Evolutionary conservation across 2,888 invertebrate genomes (phyloP).

Genomic region (Rugalucina vietnamica): DNA sequence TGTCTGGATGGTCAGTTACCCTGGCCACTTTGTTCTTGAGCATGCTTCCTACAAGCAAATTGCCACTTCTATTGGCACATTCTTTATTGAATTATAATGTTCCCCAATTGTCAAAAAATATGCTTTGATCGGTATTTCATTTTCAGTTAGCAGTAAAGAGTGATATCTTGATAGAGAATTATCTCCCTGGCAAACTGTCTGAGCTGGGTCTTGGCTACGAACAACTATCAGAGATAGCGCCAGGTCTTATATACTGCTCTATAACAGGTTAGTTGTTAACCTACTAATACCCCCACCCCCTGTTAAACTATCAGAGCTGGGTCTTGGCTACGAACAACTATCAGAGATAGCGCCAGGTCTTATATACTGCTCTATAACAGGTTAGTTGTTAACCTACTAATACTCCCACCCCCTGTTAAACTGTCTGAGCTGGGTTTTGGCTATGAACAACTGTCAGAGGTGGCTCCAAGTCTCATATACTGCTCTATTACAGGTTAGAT

Average conservation of each 20-base stretch:
- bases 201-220: slow-evolving; percentile 91
- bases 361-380: slow-evolving; percentile 97
- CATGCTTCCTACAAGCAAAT: background rate
- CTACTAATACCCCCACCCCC: too few species aligned
- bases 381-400: too few species aligned
- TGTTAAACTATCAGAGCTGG: slow-evolving; percentile 90
- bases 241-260: slow-evolving; percentile 95
- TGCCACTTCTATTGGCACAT: background rate
- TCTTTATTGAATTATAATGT: too few species aligned
- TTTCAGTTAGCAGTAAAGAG: slow-evolving; percentile 89
- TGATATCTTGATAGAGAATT: slow-evolving; percentile 97
- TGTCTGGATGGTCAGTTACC: too few species aligned
- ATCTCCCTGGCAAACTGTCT: slow-evolving; percentile 94
- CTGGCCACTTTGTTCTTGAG: too few species aligned
- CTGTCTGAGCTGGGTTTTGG: slow-evolving; percentile 90
- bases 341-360: slow-evolving; percentile 89
- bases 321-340: slow-evolving; percentile 92
- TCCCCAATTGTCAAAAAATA: too few species aligned
- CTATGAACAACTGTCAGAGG: slow-evolving; percentile 89
- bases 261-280: slow-evolving; percentile 90
- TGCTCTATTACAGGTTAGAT: slow-evolving; percentile 93
- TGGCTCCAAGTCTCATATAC: slow-evolving; percentile 93
- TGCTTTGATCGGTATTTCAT: too few species aligned
- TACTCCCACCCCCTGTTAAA: slow-evolving; percentile 96
- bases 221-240: slow-evolving; percentile 88